Conservation (phyloP, 2,888 invertebrate genomes). For the Hyppa rectilinea region DNA sequence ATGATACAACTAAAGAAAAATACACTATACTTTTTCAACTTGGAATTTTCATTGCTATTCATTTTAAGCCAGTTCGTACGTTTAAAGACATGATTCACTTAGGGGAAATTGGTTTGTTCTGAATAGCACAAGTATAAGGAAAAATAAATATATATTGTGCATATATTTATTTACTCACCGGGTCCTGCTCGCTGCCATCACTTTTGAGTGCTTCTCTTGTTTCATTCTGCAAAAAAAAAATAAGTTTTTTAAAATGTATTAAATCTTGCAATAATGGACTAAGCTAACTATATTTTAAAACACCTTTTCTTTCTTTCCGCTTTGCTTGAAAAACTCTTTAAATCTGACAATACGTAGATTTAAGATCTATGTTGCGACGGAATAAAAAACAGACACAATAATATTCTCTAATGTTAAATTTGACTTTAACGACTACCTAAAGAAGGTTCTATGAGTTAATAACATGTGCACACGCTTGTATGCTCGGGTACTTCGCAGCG, state of each 20-base stretch:
- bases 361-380: not conserved
- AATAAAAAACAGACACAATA: no score
- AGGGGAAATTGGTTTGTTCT: not conserved
- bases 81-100: not conserved
- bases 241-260: not conserved
- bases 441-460: not conserved
- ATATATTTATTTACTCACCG: constrained; percentile 92
- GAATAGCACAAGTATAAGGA: not conserved
- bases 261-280: not conserved
- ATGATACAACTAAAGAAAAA: no score
- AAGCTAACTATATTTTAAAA: not conserved
- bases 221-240: constrained; percentile 88
- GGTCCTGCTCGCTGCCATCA: constrained; percentile 94
- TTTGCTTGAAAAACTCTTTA: not conserved
- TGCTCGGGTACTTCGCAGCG: not conserved
- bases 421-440: not conserved
- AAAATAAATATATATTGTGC: not conserved
- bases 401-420: no score
- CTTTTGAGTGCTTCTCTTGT: constrained; percentile 93
- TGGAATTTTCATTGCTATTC: not conserved
- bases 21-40: no score
- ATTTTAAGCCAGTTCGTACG: not conserved
- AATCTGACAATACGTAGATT: not conserved
- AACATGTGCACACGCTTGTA: not conserved
- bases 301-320: not conserved